Evolutionary conservation across 2,797 vertebrate genomes (phyloP), one percentile per base, ranked within the genome.

Genomic region (Meda fulgida): DNA sequence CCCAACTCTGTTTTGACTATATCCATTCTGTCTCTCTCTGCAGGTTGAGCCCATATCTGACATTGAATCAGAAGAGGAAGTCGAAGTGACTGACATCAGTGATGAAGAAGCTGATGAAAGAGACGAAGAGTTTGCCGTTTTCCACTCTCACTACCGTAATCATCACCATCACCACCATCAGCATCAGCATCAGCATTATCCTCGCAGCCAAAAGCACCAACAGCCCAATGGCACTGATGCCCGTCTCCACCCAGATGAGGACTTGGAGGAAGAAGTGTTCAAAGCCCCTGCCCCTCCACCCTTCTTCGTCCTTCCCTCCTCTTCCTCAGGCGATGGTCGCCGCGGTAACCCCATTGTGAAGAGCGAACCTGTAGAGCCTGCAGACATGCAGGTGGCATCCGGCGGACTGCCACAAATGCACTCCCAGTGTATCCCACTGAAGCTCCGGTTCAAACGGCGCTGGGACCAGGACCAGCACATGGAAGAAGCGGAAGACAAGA

Each of bases 401-500:
- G 34, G 73, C 75, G 8, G 81, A 60, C 0, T 90, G 84, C 67
- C 55, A 78, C 71, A 46, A 51, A 2, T 63, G 63, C 63, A 78
- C 1, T 93, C 93, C 23, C 93, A 96, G 87, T 97, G 97, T 92
- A 97, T 98, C 93, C 97, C 97, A 1, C 94, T 97, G 4, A 98
- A 98, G 85, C 93, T 97, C 88, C 97, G 97, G 71, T 98, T 98
- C 91, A 98, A 98, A 89, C 93, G 97, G 76, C 96, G 97, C 89
- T 98, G 97, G 97, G 97, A 96, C 73, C 96, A 97, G 93, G 97
- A 98, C 92, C 96, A 97, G 94, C 96, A 97, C 72, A 94, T 97
- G 92, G 97, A 97, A 88, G 88, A 88, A 69, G 87, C 88, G 0
- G 88, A 89, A 53, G 87, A 89, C 38, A 89, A 89, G 86, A 88